A percentile compares a stretch with the other conserved stretches of the same genome.
Conservation (phyloP, 2,888 invertebrate genomes). For the Neoaliturus tenellus region DNA sequence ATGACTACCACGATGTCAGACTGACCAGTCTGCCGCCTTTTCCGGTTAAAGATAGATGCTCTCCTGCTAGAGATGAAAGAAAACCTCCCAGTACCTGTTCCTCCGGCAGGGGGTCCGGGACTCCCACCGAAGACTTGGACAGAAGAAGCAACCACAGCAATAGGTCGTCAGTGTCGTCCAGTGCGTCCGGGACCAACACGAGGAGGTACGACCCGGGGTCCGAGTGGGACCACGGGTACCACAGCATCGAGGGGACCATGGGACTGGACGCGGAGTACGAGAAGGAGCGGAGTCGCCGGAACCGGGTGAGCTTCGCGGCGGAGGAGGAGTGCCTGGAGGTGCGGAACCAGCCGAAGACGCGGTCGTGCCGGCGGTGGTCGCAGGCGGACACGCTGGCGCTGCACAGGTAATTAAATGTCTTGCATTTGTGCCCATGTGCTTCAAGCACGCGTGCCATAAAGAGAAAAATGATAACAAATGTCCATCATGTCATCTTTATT, state of each 20-base stretch:
- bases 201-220: constrained; percentile 63
- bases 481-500: no score
- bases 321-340: constrained; percentile 22
- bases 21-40: constrained; percentile 56
- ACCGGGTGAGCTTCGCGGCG: constrained; percentile 45
- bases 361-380: constrained; percentile 65
- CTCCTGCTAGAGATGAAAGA: constrained; percentile 42
- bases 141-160: constrained; percentile 53
- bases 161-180: constrained; percentile 53
- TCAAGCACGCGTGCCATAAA: no score
- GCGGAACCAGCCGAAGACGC: constrained; percentile 62
- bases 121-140: constrained; percentile 55
- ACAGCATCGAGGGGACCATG: constrained; percentile 69
- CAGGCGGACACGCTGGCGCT: constrained; percentile 63
- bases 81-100: constrained; percentile 61
- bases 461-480: no score
- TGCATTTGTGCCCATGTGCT: no score
- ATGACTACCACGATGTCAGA: constrained; percentile 43
- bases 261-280: constrained; percentile 33
- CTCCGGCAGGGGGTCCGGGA: constrained; percentile 62
- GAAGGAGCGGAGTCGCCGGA: neutral
- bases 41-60: constrained; percentile 36
- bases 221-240: constrained; percentile 70
- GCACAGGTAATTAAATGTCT: no score
- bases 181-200: constrained; percentile 36